Evolutionary conservation across 2,797 vertebrate genomes (phyloP).

Genomic region (Leptatherina wallacei): DNA sequence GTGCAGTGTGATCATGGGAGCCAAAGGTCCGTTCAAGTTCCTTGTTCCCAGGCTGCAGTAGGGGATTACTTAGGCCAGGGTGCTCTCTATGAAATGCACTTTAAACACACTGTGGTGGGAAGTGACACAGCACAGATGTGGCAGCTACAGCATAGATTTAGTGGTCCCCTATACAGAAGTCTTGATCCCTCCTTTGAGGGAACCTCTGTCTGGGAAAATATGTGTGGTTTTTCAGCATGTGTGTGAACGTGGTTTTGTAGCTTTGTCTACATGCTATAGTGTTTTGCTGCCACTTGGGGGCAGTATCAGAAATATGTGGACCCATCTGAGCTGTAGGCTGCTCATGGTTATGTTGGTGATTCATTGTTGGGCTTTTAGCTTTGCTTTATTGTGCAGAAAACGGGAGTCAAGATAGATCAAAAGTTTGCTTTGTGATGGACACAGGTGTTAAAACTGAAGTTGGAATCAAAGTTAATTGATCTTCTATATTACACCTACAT

Average conservation of each 20-base stretch:
- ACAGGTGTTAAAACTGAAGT: background rate
- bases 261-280: background rate
- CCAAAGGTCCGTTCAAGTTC: slow-evolving; percentile 35
- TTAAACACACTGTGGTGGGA: slow-evolving; percentile 25
- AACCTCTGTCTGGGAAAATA: slow-evolving; percentile 22
- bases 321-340: background rate
- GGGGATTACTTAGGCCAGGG: slow-evolving; percentile 47
- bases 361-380: background rate
- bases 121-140: slow-evolving; percentile 53
- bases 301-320: background rate
- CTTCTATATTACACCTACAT: too few species aligned
- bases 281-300: background rate
- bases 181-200: slow-evolving; percentile 25
- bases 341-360: background rate
- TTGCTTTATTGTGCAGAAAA: background rate
- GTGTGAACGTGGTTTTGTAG: slow-evolving; percentile 1
- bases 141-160: slow-evolving; percentile 6
- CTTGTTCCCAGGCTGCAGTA: slow-evolving; percentile 54
- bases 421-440: background rate
- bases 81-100: slow-evolving; percentile 36
- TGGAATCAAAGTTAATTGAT: too few species aligned
- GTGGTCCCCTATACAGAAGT: slow-evolving; percentile 35
- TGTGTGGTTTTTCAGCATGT: slow-evolving; percentile 48
- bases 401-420: background rate
- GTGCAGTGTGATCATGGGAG: slow-evolving; percentile 27